Base-by-base conservation (phyloP, 2,113 vertebrate species). In the Talpa occidentalis region DNA sequence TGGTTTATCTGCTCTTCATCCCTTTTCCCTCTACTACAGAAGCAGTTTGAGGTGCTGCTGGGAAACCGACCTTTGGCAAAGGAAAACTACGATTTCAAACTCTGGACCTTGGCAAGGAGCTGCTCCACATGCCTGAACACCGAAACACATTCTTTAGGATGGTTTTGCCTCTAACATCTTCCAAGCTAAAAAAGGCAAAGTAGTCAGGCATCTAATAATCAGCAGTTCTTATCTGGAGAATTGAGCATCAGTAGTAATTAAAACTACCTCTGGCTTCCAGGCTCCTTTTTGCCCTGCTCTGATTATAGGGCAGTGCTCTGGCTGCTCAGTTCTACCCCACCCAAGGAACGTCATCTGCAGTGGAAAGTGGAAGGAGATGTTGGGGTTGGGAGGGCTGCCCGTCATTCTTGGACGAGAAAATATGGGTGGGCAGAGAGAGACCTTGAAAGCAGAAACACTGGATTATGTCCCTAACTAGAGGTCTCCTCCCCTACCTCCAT, bases 31-130 rank as follows among this genome's bases (percentile, higher is more conserved):
- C 54, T 80, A 6, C 64, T 16, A 88, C 17, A 17, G 73, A 88
- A 88, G 44, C 78, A 77, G 22, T 78, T 52, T 52, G 62, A 96
- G 56, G 77, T 73, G 73, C 84, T 88, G 42, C 85, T 85, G 62
- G 79, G 72, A 64, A 87, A 47, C 30, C 37, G 64, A 70, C 69
- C 49, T 82, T 79, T 67, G 94, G 90, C 54, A 69, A 74, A 86
- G 79, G 74, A 74, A 82, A 97, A 79, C 22, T 17, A 60, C 67
- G 67, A 47, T 73, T 76, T 72, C 82, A n/a, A 22, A 30, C 74
- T 82, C 40, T 49, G 72, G 93, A 86, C 59, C 40, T 76, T 76
- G 40, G 40, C 59, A 73, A 64, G 88, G 74, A 76, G 32, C 62
- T 7, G 42, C 42, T 30, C 30, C 44, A 15, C 1, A 12, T 56